Conservation (phyloP, 2,113 vertebrate genomes). For the Zapus hudsonius region DNA sequence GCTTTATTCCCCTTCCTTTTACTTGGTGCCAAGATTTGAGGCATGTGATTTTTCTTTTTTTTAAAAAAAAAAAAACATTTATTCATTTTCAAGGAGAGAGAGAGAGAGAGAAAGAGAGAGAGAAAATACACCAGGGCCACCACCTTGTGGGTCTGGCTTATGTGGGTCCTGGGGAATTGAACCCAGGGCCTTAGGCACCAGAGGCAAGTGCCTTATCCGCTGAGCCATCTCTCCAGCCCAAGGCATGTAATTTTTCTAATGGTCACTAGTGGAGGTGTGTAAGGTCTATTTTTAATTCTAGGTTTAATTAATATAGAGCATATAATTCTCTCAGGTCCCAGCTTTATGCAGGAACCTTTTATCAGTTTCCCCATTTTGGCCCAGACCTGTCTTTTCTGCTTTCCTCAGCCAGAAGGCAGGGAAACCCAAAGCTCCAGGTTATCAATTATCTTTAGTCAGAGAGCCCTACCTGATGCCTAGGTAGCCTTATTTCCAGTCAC, state of each 20-base stretch:
- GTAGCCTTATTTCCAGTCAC: constrained; percentile 21
- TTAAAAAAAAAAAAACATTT: too few relatives aligned
- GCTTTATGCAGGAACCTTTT: background rate
- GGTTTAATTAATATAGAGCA: background rate
- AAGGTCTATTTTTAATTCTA: constrained; percentile 20
- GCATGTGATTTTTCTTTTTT: background rate
- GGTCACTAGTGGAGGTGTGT: background rate
- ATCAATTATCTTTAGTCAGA: background rate
- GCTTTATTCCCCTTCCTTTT: background rate
- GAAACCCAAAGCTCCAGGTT: constrained; percentile 25
- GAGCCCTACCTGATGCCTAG: background rate
- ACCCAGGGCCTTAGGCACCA: too few relatives aligned
- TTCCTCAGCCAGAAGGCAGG: background rate
- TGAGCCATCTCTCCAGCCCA: too few relatives aligned
- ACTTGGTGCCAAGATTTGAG: background rate
- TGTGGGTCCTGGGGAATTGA: too few relatives aligned
- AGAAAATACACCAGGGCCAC: too few relatives aligned
- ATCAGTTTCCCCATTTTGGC: background rate
- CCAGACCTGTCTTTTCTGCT: background rate
- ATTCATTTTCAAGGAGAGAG: too few relatives aligned
- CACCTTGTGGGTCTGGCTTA: too few relatives aligned
- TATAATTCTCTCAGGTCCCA: background rate
- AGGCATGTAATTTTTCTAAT: background rate
- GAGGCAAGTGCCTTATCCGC: too few relatives aligned
- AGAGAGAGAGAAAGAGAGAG: too few relatives aligned